Evolutionary conservation across 1,140 invertebrate genomes (phyloP), one percentile per base, ranked within the genome.

Genomic region (Neoseiulus cucumeris): DNA sequence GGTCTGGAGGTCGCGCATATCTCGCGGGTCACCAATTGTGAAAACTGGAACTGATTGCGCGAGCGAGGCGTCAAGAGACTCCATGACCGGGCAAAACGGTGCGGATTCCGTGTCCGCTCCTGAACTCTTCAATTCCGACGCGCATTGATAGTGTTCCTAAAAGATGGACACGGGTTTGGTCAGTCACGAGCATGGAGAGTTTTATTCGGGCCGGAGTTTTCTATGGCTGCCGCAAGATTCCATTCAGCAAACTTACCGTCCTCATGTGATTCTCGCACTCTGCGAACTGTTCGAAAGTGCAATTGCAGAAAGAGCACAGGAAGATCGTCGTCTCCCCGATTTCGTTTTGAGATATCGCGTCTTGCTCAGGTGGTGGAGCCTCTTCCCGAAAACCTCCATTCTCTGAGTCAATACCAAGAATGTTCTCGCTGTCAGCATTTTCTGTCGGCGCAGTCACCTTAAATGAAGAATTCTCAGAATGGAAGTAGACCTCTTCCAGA

Each of bases 211-310:
- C 42, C 12, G n/a, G n/a, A 44, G n/a, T 44, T 12, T 44, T 44
- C 42, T 12, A 44, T 44, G 12, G 42, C n/a, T 44, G 12, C n/a
- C n/a, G 12, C 12, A 44, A 44, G n/a, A 6, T 7, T 47, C 45
- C 6, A 4, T 6, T 14, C 14, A 6, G 45, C 6, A 25, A 14
- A 59, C 51, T 17, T 17, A 59, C 51, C 17, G 22, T 59, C 33
- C 22, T 59, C 51, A 59, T 59, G 51, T 59, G 51, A 17, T 29
- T 29, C 33, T 59, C 51, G 22, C 51, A 59, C 25, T 59, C 51
- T n/a, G 25, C 25, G 33, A 59, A 59, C 22, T 29, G 22, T 9
- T 59, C 51, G 22, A 59, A 59, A 1, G 51, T 59, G 4, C 25
- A 29, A 33, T 59, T 59, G 33, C 51, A 59, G 25, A 29, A 33